Base-by-base conservation (phyloP, 2,113 vertebrate genomes). In the Odontophorus gujanensis region DNA sequence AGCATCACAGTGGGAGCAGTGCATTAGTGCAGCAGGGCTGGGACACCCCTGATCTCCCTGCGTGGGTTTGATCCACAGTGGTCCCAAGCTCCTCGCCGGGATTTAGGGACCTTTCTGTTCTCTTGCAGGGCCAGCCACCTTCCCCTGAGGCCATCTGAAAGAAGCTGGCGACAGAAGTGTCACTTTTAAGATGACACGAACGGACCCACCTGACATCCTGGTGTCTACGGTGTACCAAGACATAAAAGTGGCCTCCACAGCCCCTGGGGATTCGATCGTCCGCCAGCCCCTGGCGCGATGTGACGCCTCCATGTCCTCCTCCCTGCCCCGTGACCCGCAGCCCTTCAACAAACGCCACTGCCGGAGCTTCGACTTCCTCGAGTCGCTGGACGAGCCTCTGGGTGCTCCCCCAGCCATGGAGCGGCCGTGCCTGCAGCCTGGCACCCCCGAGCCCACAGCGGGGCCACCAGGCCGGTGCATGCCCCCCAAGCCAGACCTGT, bases 341-440 rank as follows among this genome's bases (percentile, higher is more conserved):
- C 98, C 97, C 86, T 98, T 99, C 96, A 99, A 99, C 97, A 99
- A 99, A 97, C 98, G 99, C 97, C 99, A 99, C 15, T 99, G 99
- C 85, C 98, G 99, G 92, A 99, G 99, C 97, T 99, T 99, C 40
- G 99, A 99, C 97, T 99, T 98, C 77, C 98, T 99, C 3, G 99
- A 99, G 97, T 98, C 98, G 8, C 97, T 99, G 90, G 99, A 99
- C 96, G 98, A 98, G 50, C 98, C 97, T 45, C 97, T 98, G 88
- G 93, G 97, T 34, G 36, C 61, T 0, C 81, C 97, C 6, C 87
- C 95, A 1, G 94, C 97, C 57, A 99, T 99, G 98, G 98, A 99
- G 94, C 97, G 89, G 14, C 75, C 97, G 47, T 97, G 98, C 89
- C 97, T 87, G 13, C 97, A 65, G 71, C 96, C 97, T 8, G 82